Evolutionary conservation across 2,113 vertebrate genomes (phyloP).

Genomic region (Sphyrna mokarran): DNA sequence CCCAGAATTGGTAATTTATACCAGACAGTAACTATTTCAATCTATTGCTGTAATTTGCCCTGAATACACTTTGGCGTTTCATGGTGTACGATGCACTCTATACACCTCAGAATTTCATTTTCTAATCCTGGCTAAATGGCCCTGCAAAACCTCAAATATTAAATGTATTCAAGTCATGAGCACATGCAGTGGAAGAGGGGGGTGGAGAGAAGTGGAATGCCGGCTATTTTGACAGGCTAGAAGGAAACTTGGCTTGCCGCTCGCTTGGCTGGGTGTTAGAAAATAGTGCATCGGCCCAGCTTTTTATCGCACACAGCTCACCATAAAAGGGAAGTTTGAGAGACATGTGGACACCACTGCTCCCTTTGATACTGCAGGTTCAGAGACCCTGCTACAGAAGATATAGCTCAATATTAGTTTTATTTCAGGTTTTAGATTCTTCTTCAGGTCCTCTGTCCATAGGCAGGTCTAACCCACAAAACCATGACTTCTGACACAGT

Average conservation of each 20-base stretch:
- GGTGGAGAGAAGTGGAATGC: neutral
- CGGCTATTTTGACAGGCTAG: neutral
- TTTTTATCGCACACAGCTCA: neutral
- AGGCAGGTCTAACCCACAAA: too few relatives aligned
- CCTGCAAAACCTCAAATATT: neutral
- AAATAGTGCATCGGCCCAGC: neutral
- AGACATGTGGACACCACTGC: neutral
- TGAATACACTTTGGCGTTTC: neutral
- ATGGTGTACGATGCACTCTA: neutral
- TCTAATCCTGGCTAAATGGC: neutral
- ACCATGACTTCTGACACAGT: too few relatives aligned
- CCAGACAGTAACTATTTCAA: neutral
- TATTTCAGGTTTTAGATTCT: neutral
- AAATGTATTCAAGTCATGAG: neutral
- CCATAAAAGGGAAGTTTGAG: constrained; percentile 21
- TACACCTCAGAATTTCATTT: neutral
- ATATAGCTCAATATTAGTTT: neutral
- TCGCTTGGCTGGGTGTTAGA: neutral
- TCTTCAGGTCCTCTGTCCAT: neutral
- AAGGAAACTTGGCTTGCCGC: neutral
- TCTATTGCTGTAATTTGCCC: neutral
- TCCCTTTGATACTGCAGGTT: constrained; percentile 12
- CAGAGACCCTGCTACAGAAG: neutral
- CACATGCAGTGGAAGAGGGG: neutral
- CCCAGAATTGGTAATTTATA: neutral